Conservation (phyloP, 2,797 vertebrate species). For the Botia kubotai region DNA sequence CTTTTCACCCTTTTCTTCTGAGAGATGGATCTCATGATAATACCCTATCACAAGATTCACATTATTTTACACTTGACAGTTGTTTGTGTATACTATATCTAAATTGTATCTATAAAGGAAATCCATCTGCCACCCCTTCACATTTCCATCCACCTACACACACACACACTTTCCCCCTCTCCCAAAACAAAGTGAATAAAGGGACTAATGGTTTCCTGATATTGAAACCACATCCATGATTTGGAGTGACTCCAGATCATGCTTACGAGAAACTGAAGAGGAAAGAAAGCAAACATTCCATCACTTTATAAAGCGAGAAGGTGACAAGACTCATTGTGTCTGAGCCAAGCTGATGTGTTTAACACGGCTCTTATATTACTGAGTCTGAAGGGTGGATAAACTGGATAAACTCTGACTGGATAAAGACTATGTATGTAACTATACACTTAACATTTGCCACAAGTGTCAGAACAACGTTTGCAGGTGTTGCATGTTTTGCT, state of each 20-base stretch:
- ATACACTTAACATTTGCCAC: neutral
- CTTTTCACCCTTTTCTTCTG: constrained; percentile 1
- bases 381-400: neutral
- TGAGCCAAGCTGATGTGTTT: constrained; percentile 40
- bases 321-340: constrained; percentile 25
- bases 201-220: constrained; percentile 56
- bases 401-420: neutral
- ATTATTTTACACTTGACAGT: neutral
- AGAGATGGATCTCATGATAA: neutral
- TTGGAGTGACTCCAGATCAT: constrained; percentile 50
- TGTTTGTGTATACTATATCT: neutral
- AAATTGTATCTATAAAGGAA: neutral
- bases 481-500: neutral
- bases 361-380: constrained; percentile 51
- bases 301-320: constrained; percentile 50
- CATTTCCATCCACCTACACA: neutral
- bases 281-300: constrained; percentile 27
- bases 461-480: neutral
- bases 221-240: constrained; percentile 57
- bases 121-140: neutral
- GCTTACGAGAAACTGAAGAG: constrained; percentile 27
- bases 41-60: constrained; percentile 3
- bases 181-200: neutral
- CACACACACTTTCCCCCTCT: constrained; percentile 5
- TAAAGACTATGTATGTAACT: neutral